Percentiles rank a stretch among this genome's conserved stretches.
phyloP scores from a whole-genome alignment of 2,888 invertebrate species.

The Lasioglossum leucozonium region DNA sequence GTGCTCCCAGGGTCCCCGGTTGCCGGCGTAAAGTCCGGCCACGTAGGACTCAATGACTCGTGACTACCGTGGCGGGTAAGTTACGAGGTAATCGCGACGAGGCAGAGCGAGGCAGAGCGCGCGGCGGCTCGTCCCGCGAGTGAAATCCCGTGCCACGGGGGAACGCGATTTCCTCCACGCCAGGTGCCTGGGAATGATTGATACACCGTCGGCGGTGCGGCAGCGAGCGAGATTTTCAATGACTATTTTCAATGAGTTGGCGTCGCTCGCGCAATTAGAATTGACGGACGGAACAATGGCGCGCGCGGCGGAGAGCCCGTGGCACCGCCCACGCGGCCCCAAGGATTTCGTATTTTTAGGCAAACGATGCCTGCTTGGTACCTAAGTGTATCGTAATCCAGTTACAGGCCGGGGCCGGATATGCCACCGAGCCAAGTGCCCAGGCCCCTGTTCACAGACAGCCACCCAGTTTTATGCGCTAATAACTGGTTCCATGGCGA shows the following conservation, averaged over 20 bases:
- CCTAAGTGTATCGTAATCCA: constrained; percentile 55
- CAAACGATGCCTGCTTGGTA: constrained; percentile 24
- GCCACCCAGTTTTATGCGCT: constrained; percentile 40
- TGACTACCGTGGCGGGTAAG: constrained; percentile 1
- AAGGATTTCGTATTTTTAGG: constrained; percentile 68
- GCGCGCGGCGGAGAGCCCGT: constrained; percentile 38
- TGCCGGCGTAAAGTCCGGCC: constrained; percentile 4
- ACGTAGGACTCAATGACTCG: constrained; percentile 11
- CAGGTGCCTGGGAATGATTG: constrained; percentile 66
- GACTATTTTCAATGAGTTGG: constrained; percentile 42
- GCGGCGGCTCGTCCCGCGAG: constrained; percentile 12
- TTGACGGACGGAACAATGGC: constrained; percentile 75
- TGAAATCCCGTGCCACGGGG: constrained; percentile 44
- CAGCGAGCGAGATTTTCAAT: constrained; percentile 55
- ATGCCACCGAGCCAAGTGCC: constrained; percentile 32
- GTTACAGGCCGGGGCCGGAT: constrained; percentile 46
- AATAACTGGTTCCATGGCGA: constrained; percentile 53
- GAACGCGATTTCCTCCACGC: constrained; percentile 43
- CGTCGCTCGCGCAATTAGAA: constrained; percentile 67
- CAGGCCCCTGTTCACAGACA: not conserved
- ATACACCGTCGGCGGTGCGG: constrained; percentile 48
- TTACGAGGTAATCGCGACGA: constrained; percentile 11
- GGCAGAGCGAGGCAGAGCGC: not conserved
- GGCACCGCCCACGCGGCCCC: constrained; percentile 59
- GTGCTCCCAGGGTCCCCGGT: not conserved